These are phyloP conservation scores for Acrocephalus scirpaceus DNA, from an alignment of 2,797 vertebrate species.

Conservation along the genomic window DNA sequence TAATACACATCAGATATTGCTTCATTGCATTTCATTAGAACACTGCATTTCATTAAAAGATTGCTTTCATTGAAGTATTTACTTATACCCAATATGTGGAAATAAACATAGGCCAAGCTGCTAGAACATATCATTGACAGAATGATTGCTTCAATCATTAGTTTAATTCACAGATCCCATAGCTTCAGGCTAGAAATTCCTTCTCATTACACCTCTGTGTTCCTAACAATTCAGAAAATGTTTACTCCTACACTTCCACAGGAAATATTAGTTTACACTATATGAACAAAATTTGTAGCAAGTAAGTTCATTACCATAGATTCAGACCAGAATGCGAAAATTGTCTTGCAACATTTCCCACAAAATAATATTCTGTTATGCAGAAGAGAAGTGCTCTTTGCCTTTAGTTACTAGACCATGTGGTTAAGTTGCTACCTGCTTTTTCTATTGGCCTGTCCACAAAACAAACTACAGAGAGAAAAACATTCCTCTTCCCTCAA, in stretches of 20 bases:
- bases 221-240: background rate
- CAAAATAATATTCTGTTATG: background rate
- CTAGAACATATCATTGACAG: background rate
- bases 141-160: background rate
- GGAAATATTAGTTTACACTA: background rate
- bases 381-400: background rate
- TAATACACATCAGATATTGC: background rate
- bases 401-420: background rate
- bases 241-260: background rate
- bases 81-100: background rate
- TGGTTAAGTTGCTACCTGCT: background rate
- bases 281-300: background rate
- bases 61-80: background rate
- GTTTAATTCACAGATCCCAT: background rate
- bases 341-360: background rate
- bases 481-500: background rate
- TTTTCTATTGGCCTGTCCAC: background rate
- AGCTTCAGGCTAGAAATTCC: background rate
- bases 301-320: slow-evolving; percentile 3
- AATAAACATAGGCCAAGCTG: background rate
- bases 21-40: background rate
- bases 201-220: background rate
- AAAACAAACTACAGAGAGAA: background rate
- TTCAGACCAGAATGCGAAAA: background rate
- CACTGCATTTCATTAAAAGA: background rate